Evolutionary conservation across 2,888 invertebrate species (phyloP).

Genomic region (Unio delphinus): DNA sequence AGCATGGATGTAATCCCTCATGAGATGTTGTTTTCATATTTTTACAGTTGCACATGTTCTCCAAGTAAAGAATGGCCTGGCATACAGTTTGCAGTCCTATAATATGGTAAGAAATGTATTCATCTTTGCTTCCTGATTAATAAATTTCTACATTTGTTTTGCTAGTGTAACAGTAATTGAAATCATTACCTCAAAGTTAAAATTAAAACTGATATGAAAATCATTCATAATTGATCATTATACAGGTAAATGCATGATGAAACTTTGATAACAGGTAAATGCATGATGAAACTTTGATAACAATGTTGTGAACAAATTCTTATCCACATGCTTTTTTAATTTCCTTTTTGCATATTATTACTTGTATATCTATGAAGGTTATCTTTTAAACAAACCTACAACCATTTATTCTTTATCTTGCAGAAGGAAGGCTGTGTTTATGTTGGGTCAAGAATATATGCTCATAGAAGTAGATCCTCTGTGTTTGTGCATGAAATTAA

Average conservation of each 20-base stretch:
- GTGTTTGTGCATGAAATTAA: constrained; percentile 86
- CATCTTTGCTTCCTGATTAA: not conserved
- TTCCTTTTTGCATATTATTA: no score
- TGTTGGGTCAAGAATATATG: constrained; percentile 74
- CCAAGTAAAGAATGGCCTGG: constrained; percentile 56
- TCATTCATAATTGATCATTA: no score
- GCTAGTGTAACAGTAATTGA: not conserved
- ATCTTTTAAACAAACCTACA: constrained; percentile 1
- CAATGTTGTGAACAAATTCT: no score
- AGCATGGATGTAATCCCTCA: no score
- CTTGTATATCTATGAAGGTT: constrained; percentile 1
- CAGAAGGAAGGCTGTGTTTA: constrained; percentile 55
- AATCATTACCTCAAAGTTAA: no score
- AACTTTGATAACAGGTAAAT: no score
- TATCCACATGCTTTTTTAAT: no score
- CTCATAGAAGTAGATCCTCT: constrained; percentile 84
- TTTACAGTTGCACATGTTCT: constrained; percentile 58
- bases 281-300: no score
- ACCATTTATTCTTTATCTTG: constrained; percentile 4
- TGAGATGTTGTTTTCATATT: constrained; percentile 1
- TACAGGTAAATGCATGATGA: no score
- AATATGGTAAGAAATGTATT: constrained; percentile 42
- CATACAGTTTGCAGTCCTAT: constrained; percentile 51
- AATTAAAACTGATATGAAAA: no score
- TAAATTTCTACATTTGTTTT: not conserved